Evolutionary conservation across 2,113 vertebrate species (phyloP), one percentile per base, ranked within the genome.

Genomic region (Channa maculata): DNA sequence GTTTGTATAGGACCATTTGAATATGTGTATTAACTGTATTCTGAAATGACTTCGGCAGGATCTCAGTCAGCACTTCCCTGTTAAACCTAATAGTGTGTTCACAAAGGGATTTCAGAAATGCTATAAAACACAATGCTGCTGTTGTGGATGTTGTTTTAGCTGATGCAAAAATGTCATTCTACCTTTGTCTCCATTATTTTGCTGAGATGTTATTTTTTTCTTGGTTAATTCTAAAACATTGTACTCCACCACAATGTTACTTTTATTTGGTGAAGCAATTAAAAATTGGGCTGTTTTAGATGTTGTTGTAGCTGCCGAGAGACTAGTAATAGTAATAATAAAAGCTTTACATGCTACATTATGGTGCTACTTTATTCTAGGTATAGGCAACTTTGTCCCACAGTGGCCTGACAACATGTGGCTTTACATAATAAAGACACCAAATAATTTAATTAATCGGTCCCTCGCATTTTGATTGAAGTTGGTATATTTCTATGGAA

Each of bases 251-350:
- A 73, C 58, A 75, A 84, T 83, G 52, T 77, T 63, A 24, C 50
- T 83, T 87, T 81, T 75, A 82, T 75, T 65, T 33, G 41, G 71
- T 13, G 39, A 83, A 37, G 71, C 65, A 77, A 88, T 88, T 86
- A 86, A 84, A 24, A 63, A 63, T 70, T 65, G 24, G 46, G 63
- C 75, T 74, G 84, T 63, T 58, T 2, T 73, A 79, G 83, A 89
- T 7, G 38, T 38, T 65, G 51, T 37, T 61, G 45, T 14, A 63
- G 69, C 75, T 61, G 69, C 55, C 80, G 41, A 75, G 75, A 80
- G 53, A 80, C 79, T 51, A 76, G 55, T 72, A 60, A 65, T 53
- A 41, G 65, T 70, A 69, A 41, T 54, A 9, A 37, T 49, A 55
- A 77, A 62, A 65, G 34, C 43, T 73, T 68, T 37, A 57, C 83